These are phyloP conservation scores for Cyrtorhinus lividipennis DNA, from an alignment of 1,140 invertebrate species.

Conservation along the genomic window DNA sequence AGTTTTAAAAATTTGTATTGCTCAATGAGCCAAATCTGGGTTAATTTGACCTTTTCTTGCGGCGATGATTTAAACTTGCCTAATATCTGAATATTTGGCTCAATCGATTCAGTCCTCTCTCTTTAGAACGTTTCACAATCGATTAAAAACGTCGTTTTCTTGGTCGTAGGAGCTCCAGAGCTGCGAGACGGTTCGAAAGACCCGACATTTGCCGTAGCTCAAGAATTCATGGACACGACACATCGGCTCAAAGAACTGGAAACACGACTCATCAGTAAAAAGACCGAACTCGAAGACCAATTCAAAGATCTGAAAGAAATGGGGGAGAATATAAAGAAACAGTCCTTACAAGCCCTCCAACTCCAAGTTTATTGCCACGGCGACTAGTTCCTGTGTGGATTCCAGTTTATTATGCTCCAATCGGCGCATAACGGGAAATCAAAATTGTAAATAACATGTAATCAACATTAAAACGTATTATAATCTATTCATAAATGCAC, in stretches of 20 bases:
- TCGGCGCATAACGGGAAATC: too few species aligned
- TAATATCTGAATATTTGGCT: too few species aligned
- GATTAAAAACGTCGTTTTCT: background rate
- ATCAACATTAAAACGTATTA: too few species aligned
- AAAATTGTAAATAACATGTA: too few species aligned
- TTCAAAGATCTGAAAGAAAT: conserved; percentile 28
- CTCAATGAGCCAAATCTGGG: too few species aligned
- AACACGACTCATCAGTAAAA: conserved; percentile 24
- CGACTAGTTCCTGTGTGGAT: background rate
- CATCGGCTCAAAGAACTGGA: conserved; percentile 28
- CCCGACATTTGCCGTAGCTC: conserved; percentile 13
- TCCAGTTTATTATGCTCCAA: too few species aligned
- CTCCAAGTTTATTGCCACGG: background rate
- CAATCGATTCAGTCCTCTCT: too few species aligned
- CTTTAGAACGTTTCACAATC: background rate
- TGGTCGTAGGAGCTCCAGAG: background rate
- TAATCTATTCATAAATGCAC: too few species aligned
- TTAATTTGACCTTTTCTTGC: too few species aligned
- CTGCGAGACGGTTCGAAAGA: conserved; percentile 3
- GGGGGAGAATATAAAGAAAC: conserved; percentile 29
- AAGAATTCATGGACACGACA: conserved; percentile 26
- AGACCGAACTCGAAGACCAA: conserved; percentile 23
- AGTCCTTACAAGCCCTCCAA: conserved; percentile 29
- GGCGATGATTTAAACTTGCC: too few species aligned
- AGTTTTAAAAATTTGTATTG: too few species aligned